These are phyloP conservation scores for Rotaria socialis DNA, from an alignment of 2,888 invertebrate species.

Conservation along the genomic window DNA sequence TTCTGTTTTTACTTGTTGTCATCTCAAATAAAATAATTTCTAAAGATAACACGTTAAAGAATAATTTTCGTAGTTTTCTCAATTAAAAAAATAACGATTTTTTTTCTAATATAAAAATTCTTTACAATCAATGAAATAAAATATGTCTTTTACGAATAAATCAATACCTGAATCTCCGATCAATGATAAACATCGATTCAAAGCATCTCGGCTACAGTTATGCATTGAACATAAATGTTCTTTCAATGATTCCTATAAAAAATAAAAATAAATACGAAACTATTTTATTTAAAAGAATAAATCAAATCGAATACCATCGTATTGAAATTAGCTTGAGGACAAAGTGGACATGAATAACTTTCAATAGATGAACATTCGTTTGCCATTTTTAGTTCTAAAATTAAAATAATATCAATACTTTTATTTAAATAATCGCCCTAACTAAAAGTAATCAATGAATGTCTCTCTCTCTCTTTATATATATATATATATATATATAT, in stretches of 20 bases:
- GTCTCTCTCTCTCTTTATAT: neutral
- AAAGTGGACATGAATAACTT: conserved; percentile 15
- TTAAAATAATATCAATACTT: neutral
- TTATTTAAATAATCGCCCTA: neutral
- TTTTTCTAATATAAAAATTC: no score
- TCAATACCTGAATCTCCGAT: neutral
- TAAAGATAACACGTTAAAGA: no score
- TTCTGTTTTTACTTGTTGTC: no score
- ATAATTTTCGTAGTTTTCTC: no score
- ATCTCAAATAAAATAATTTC: no score
- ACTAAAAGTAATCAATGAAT: neutral
- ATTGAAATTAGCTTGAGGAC: conserved; percentile 1
- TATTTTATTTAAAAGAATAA: neutral
- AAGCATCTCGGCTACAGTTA: conserved; percentile 1
- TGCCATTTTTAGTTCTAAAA: neutral
- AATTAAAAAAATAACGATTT: no score
- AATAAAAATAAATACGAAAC: neutral
- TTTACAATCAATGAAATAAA: no score
- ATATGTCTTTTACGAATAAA: no score
- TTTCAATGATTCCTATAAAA: conserved; percentile 17
- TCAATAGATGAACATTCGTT: neutral
- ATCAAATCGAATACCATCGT: neutral
- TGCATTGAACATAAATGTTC: conserved; percentile 28
- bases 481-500: neutral
- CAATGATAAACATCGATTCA: conserved; percentile 29